Evolutionary conservation across 1,140 invertebrate genomes (phyloP), one percentile per base, ranked within the genome.

Genomic region (Apocrypta bakeri): DNA sequence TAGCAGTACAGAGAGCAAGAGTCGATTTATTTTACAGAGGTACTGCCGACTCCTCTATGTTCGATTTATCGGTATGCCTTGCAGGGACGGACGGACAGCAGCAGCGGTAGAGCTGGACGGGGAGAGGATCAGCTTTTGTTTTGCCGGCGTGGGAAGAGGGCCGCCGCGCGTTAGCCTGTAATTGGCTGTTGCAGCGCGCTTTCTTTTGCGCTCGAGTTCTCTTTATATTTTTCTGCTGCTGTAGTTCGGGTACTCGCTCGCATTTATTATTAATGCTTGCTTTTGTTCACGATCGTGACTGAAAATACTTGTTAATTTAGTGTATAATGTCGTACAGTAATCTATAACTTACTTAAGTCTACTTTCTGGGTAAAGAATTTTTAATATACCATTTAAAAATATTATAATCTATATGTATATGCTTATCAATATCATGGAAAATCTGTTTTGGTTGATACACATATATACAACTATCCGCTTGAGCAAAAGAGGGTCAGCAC

Each of bases 1-100:
- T 21, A n/a, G 27, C 61, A 25, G 48, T 37, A 21, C 56, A 61
- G 56, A 61, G 56, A 40, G 48, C 27, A 33, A 63, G 79, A 81
- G 85, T 87, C 85, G 83, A 87, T 88, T 88, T 88, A 88, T 87
- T 88, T 87, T 86, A 83, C 79, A 84, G 77, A 83, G 83, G 48
- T 56, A 56, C 17, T 86, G n/a, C 64, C 31, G 29, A 31, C 79
- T 56, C 48, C 75, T 87, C 63, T 82, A 83, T 76, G 56, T 87
- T 86, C 85, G 84, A 88, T 87, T 87, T 84, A 79, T 69, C 56
- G 24, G 24, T 74, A 21, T 48, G 64, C 71, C 68, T 66, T 9
- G 33, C 33, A 33, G 79, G 69, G 79, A 76, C 68, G 31, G 61
- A 61, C 74, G 81, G 40, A 72, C 48, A 31, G 66, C 78, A 78